Percentiles rank a stretch among this genome's conserved stretches.
These are phyloP conservation scores for Argopecten irradians DNA, from an alignment of 1,140 invertebrate species.

Conservation along the genomic window DNA sequence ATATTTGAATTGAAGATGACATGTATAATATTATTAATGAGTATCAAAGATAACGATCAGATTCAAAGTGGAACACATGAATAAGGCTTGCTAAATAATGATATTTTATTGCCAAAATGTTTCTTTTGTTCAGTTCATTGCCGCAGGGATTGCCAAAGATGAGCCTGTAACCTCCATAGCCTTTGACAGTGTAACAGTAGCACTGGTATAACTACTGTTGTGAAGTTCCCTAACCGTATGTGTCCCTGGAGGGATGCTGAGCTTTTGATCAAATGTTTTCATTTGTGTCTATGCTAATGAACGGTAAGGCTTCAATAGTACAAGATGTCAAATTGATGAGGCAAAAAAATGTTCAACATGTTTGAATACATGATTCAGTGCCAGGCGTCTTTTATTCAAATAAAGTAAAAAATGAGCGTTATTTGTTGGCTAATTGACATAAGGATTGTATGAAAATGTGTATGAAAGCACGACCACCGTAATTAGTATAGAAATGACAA, in stretches of 20 bases:
- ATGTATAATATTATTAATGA: constrained; percentile 6
- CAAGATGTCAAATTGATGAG: not conserved
- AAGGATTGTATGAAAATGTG: not conserved
- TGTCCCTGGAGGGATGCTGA: not conserved
- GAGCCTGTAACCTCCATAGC: not conserved
- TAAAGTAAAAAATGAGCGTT: not conserved
- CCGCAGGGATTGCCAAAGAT: not conserved
- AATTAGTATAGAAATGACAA: not conserved
- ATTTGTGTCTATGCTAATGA: not conserved
- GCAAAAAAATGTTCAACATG: not conserved
- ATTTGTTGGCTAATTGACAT: not conserved
- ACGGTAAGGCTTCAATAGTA: not conserved
- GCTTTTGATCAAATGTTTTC: not conserved
- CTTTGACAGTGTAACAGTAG: not conserved
- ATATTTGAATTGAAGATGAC: constrained; percentile 18
- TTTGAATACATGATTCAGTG: not conserved
- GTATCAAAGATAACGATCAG: not conserved
- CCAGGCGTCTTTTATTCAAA: not conserved
- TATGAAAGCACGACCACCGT: not conserved
- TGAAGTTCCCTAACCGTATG: not conserved
- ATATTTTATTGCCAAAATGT: constrained; percentile 10
- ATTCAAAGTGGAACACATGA: not conserved
- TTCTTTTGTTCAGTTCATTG: not conserved
- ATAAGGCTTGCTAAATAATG: not conserved
- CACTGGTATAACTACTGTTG: not conserved